A percentile compares a stretch with the other conserved stretches of the same genome.
Evolutionary conservation across 2,888 invertebrate genomes (phyloP).

Genomic region (Drosophila heteroneura): DNA sequence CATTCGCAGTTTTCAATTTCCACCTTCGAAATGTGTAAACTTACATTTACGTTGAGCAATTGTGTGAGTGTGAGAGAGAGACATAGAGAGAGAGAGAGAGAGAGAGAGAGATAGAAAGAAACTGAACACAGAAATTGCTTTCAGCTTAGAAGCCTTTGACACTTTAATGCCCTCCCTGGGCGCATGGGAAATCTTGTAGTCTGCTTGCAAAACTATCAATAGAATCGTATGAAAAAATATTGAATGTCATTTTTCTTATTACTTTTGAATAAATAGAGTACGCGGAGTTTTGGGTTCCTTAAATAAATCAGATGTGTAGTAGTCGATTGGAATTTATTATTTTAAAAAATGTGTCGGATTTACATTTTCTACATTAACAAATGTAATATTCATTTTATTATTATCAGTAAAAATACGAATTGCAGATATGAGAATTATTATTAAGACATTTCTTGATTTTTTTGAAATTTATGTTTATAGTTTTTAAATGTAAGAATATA

Average conservation of each 20-base stretch:
- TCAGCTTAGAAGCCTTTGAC: constrained; percentile 40
- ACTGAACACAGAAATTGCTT: constrained; percentile 63
- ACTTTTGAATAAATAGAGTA: background rate
- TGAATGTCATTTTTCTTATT: background rate
- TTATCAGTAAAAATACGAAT: background rate
- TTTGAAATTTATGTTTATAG: background rate
- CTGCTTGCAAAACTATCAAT: constrained; percentile 1
- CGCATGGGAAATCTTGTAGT: background rate
- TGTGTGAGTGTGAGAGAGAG: too few relatives aligned
- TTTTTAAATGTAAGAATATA: background rate
- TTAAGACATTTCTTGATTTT: background rate
- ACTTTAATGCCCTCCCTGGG: constrained; percentile 35
- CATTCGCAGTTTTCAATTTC: constrained; percentile 74
- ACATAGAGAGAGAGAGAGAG: background rate
- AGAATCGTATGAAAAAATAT: background rate
- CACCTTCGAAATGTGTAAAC: constrained; percentile 76
- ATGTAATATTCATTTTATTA: background rate
- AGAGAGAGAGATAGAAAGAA: background rate
- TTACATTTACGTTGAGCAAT: constrained; percentile 61
- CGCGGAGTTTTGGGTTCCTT: background rate
- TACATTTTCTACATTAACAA: background rate
- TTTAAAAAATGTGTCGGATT: too few relatives aligned
- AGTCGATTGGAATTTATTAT: background rate
- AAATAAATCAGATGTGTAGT: background rate
- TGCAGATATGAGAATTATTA: too few relatives aligned